Conservation (phyloP, 2,113 vertebrate species). For the Buteo buteo region DNA sequence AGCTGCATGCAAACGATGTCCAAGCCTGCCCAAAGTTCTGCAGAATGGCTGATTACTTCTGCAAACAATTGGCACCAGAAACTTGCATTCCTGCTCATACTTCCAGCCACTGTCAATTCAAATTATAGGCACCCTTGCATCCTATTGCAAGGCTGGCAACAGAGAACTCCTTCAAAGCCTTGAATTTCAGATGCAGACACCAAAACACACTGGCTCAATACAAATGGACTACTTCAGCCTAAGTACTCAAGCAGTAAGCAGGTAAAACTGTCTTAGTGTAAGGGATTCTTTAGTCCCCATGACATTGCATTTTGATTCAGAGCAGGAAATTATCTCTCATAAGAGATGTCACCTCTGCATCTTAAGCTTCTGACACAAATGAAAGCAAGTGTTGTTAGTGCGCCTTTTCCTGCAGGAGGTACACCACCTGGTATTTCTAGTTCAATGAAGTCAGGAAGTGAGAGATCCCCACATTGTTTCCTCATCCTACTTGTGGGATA, state of each 20-base stretch:
- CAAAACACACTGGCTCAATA: rapidly evolving
- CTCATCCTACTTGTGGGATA: rapidly evolving
- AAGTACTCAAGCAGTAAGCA: not conserved
- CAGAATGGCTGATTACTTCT: not conserved
- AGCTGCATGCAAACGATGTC: not conserved
- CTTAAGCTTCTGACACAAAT: not conserved
- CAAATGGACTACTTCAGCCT: not conserved
- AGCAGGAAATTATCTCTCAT: not conserved
- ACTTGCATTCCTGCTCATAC: rapidly evolving
- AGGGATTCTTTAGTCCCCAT: not conserved
- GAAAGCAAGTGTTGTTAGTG: rapidly evolving
- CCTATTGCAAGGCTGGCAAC: not conserved
- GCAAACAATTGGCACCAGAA: not conserved
- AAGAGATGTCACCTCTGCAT: not conserved
- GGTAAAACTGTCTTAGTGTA: not conserved
- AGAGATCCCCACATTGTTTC: rapidly evolving
- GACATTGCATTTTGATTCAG: no score
- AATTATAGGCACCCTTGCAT: not conserved
- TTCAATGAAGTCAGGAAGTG: not conserved
- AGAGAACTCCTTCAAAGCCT: not conserved
- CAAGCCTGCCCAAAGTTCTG: not conserved
- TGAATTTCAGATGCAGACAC: not conserved
- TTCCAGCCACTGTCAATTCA: not conserved
- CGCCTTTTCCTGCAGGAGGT: not conserved
- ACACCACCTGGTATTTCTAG: not conserved